Conservation (phyloP, 2,113 vertebrate genomes). For the Aptenodytes patagonicus region DNA sequence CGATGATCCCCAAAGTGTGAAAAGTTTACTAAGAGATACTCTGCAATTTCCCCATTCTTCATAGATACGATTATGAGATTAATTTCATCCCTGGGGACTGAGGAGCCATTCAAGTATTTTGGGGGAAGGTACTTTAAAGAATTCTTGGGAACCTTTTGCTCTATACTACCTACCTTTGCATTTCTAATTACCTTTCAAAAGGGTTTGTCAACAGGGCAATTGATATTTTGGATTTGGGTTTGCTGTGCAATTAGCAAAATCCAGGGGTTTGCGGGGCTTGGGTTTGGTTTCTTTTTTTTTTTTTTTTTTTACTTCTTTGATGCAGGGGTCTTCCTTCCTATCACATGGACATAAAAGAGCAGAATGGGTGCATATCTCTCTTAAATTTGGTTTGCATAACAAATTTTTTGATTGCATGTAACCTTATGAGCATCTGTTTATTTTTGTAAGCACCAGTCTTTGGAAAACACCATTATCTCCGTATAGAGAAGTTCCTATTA, state of each 20-base stretch:
- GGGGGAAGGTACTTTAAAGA: not conserved
- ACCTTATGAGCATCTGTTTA: not conserved
- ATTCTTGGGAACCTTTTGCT: not conserved
- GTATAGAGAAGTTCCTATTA: not conserved
- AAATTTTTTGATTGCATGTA: not conserved
- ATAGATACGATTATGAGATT: not conserved
- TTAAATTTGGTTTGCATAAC: not conserved
- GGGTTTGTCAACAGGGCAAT: not conserved
- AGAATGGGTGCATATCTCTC: not conserved
- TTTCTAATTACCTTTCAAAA: not conserved
- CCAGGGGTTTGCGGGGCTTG: no score
- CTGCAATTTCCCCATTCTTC: not conserved
- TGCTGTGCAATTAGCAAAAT: not conserved
- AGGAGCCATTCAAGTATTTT: not conserved
- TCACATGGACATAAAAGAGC: not conserved
- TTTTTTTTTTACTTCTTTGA: not conserved
- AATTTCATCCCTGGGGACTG: not conserved
- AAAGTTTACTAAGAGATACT: not conserved
- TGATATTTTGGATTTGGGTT: not conserved
- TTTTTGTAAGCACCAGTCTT: not conserved
- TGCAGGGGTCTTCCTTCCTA: not conserved
- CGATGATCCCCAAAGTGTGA: not conserved
- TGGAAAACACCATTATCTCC: not conserved
- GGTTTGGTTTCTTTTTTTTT: not conserved
- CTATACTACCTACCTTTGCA: not conserved